A percentile compares a stretch with the other conserved stretches of the same genome.
Conservation (phyloP, 2,888 invertebrate species). For the Drosophila yooni region DNA sequence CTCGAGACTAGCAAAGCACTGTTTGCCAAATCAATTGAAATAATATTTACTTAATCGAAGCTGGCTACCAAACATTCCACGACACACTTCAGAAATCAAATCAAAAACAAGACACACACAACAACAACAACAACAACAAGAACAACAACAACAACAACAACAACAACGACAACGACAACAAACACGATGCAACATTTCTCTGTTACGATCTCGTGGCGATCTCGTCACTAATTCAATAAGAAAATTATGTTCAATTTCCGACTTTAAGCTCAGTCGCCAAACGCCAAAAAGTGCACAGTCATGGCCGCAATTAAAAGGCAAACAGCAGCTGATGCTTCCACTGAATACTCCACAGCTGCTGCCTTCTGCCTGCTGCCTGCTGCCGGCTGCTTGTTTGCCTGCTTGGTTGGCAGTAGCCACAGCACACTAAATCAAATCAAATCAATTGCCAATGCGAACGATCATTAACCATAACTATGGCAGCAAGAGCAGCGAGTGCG, state of each 20-base stretch:
- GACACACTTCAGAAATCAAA: conserved; percentile 78
- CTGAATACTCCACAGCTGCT: conserved; percentile 30
- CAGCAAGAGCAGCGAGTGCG: neutral
- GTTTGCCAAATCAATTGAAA: conserved; percentile 75
- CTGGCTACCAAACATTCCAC: conserved; percentile 74
- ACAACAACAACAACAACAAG: neutral
- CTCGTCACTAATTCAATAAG: conserved; percentile 68
- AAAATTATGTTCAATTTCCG: conserved; percentile 77
- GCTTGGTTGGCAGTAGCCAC: conserved; percentile 56
- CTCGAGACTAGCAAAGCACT: conserved; percentile 40
- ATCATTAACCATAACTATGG: conserved; percentile 54
- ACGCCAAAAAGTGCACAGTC: conserved; percentile 49
- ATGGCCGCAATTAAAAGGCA: conserved; percentile 76
- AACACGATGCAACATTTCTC: conserved; percentile 51
- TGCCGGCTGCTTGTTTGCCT: conserved; percentile 3
- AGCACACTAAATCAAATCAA: conserved; percentile 68
- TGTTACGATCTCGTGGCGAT: conserved; percentile 38
- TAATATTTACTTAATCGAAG: conserved; percentile 67
- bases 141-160: conserved; percentile 1
- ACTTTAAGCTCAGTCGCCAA: conserved; percentile 31
- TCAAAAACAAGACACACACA: conserved; percentile 63
- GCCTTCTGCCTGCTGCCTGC: neutral
- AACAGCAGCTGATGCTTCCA: conserved; percentile 69
- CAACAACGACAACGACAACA: neutral
- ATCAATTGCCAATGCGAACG: conserved; percentile 79